Evolutionary conservation across 1,140 invertebrate species (phyloP).

Genomic region (Pachyrhynchus sulphureomaculatus): DNA sequence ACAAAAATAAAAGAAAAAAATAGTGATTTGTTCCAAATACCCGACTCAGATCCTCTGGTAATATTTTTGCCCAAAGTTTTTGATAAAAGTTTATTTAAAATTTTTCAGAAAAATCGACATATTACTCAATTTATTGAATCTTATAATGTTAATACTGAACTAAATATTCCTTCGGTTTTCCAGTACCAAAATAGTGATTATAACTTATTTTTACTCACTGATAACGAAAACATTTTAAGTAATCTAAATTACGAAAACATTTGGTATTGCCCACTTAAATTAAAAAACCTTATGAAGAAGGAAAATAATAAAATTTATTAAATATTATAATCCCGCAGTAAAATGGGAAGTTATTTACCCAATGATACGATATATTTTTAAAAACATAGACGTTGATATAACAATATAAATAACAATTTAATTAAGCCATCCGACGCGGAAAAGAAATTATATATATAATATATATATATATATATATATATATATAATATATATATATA

Average conservation of each 20-base stretch:
- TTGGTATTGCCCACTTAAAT: background rate
- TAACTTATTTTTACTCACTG: background rate
- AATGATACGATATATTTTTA: background rate
- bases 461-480: slow-evolving; percentile 49
- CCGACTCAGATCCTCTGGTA: background rate
- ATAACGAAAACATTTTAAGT: background rate
- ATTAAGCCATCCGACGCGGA: background rate
- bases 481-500: too few species aligned
- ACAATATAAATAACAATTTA: background rate
- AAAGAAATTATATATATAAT: slow-evolving; percentile 18
- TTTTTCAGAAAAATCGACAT: background rate
- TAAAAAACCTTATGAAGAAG: background rate
- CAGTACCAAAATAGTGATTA: background rate
- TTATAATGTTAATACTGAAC: background rate
- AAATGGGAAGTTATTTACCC: background rate
- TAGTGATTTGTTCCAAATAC: background rate
- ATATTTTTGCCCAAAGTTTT: slow-evolving; percentile 12
- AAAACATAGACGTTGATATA: background rate
- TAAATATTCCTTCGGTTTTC: background rate
- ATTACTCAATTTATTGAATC: background rate
- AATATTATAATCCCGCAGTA: background rate
- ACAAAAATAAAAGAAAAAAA: background rate
- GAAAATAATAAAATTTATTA: background rate
- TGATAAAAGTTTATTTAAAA: background rate
- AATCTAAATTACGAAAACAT: background rate